Evolutionary conservation across 2,797 vertebrate species (phyloP).

Genomic region (Sebastiscus albofasciatus): DNA sequence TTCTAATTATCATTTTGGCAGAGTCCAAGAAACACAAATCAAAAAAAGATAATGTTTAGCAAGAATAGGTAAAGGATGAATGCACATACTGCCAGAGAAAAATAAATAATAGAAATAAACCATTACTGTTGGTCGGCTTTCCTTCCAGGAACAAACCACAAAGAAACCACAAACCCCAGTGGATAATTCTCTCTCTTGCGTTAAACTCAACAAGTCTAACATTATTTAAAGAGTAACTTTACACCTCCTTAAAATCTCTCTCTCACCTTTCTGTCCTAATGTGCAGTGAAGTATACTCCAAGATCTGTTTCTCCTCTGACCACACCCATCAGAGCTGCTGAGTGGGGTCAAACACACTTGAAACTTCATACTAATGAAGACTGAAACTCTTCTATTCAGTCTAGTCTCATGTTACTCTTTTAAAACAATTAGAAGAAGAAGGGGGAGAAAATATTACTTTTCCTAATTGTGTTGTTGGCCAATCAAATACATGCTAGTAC

Average conservation of each 20-base stretch:
- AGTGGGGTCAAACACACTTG: background rate
- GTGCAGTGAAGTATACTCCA: background rate
- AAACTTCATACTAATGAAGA: background rate
- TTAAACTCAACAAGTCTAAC: background rate
- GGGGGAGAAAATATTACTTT: background rate
- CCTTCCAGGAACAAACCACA: constrained; percentile 12
- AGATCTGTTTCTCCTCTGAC: background rate
- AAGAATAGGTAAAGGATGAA: background rate
- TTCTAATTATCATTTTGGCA: background rate
- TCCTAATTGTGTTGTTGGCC: background rate
- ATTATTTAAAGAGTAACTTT: background rate
- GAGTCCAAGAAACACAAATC: background rate
- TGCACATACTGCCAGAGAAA: accelerated
- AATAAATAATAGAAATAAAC: background rate
- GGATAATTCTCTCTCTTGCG: background rate
- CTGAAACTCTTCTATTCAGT: background rate
- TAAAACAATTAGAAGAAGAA: background rate
- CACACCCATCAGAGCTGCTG: background rate
- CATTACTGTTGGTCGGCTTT: background rate
- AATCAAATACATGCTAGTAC: background rate
- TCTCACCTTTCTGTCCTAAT: background rate
- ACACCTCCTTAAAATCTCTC: background rate
- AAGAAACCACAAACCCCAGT: constrained; percentile 1
- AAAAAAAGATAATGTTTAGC: background rate
- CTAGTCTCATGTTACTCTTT: background rate